These are phyloP conservation scores for Zonotrichia leucophrys DNA, from an alignment of 2,113 vertebrate species.

Conservation along the genomic window DNA sequence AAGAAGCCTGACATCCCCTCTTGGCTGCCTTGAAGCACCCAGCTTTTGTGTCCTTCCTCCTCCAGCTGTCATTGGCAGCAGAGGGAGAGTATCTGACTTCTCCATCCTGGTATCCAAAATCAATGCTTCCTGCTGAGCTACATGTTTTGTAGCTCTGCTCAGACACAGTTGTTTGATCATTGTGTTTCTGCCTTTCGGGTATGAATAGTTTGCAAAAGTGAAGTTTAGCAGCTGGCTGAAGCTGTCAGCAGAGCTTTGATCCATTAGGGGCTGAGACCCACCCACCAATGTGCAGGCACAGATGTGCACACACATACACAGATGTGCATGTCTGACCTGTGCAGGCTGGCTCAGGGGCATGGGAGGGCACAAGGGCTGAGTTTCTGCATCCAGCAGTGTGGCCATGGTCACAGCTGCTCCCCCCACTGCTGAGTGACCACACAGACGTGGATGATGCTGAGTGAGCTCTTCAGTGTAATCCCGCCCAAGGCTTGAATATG, in stretches of 20 bases:
- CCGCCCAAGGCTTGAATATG: not conserved
- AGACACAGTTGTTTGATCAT: conserved; percentile 34
- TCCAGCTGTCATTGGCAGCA: not conserved
- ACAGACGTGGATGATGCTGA: not conserved
- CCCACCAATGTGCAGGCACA: not conserved
- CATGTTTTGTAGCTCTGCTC: conserved; percentile 1
- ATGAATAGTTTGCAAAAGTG: not conserved
- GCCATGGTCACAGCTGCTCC: not conserved
- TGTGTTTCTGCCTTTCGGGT: conserved; percentile 23
- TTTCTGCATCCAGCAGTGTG: not conserved
- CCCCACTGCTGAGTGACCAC: not conserved
- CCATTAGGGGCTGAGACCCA: not conserved
- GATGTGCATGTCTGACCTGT: not conserved
- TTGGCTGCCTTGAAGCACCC: not conserved
- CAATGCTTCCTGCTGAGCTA: conserved; percentile 41
- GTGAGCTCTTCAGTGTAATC: not conserved
- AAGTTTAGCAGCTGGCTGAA: conserved; percentile 9
- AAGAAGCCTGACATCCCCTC: not conserved
- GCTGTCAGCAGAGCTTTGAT: not conserved
- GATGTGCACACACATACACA: not conserved
- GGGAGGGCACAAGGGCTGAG: accelerated
- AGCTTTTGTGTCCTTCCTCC: conserved; percentile 2
- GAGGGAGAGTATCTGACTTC: conserved; percentile 2
- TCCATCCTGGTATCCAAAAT: not conserved
- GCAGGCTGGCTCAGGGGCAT: not conserved